Conservation (phyloP, 2,888 invertebrate species). For the Perdita meconis region DNA sequence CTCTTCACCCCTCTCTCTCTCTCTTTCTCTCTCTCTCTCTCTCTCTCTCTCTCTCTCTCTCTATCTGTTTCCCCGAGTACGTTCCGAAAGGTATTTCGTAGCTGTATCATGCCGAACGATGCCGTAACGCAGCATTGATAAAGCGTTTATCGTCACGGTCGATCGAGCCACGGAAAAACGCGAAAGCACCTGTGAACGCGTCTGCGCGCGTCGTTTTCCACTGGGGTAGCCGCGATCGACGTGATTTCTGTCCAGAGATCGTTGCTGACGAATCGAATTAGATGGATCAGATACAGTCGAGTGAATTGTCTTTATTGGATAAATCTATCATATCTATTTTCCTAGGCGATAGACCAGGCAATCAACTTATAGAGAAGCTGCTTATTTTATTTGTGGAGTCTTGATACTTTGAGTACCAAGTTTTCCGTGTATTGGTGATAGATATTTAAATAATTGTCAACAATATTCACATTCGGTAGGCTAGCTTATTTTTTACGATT, state of each 20-base stretch:
- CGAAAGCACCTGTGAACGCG: constrained; percentile 3
- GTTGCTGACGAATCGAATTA: too few relatives aligned
- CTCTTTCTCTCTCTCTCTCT: background rate
- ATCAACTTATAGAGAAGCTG: too few relatives aligned
- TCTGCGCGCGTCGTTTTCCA: background rate
- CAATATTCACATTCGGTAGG: too few relatives aligned
- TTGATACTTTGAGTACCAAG: too few relatives aligned
- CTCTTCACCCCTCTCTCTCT: constrained; percentile 15
- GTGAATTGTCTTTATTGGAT: too few relatives aligned
- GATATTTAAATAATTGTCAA: too few relatives aligned
- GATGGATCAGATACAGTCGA: too few relatives aligned
- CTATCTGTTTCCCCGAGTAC: background rate
- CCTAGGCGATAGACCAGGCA: too few relatives aligned
- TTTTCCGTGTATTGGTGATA: too few relatives aligned
- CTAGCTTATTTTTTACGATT: too few relatives aligned
- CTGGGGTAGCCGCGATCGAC: background rate
- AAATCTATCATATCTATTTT: too few relatives aligned
- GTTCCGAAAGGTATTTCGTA: constrained; percentile 23
- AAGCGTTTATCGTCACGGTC: constrained; percentile 34
- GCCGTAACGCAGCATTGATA: constrained; percentile 34
- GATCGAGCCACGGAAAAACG: constrained; percentile 16
- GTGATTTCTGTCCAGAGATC: background rate
- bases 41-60: constrained; percentile 5
- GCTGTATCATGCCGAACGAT: constrained; percentile 10
- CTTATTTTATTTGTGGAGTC: too few relatives aligned